Evolutionary conservation across 2,797 vertebrate species (phyloP), one percentile per base, ranked within the genome.

Genomic region (Phoeniculus purpureus): DNA sequence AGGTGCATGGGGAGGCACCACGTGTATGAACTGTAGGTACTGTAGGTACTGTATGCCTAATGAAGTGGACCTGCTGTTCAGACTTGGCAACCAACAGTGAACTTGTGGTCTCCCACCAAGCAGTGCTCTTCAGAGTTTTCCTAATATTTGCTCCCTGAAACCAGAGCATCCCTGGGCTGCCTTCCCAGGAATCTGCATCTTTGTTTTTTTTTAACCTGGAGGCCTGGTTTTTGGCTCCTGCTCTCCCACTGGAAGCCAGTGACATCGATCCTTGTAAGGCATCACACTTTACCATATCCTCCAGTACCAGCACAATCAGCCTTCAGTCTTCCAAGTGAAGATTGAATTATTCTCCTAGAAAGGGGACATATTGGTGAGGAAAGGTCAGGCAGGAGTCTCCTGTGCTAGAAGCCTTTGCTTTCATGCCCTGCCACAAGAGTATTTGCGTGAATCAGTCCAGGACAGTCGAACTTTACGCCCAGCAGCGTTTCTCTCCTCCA

Each of bases 401-500:
- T 77, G 16, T 1, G 0, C 22, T 52, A 48, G 51, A 48, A 82
- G 26, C 31, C 19, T 83, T 79, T 1, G 0, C 61, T 68, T 64
- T 58, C 31, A 50, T 10, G 27, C n/a, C 27, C 27, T 55, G 27
- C 9, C 2, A 22, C 22, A 23, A 29, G 54, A 76, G 8, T 45
- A 6, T 50, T 85, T 72, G 40, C 45, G 6, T 51, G n/a, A 29
- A 19, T 61, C n/a, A 19, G 54, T 61, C 32, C 54, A 76, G 77
- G 75, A 73, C 54, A 81, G 60, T n/a, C 64, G 67, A 75, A 76
- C 18, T 79, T 83, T 56, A 43, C 37, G 71, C 58, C 74, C 65
- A 34, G 68, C 79, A 78, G 45, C 50, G 48, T 54, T 94, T 90
- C 95, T 97, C 96, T 97, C 90, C 95, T 96, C 96, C 96, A 95